Percentiles rank a stretch among this genome's conserved stretches.
phyloP scores from a whole-genome alignment of 2,113 vertebrate genomes.

The Rhodinocichla rosea region DNA sequence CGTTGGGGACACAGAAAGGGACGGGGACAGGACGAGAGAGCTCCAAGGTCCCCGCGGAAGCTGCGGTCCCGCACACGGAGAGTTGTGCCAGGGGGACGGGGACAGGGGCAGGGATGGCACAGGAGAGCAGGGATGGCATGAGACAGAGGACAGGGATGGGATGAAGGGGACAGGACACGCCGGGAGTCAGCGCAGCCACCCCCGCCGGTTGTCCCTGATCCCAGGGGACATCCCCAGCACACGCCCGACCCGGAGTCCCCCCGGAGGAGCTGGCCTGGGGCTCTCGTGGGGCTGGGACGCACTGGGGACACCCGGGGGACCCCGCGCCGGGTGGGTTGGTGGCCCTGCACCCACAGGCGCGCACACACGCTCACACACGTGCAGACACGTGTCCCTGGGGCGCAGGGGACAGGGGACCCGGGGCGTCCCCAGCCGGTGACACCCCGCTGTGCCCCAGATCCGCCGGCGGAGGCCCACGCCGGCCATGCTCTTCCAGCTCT shows the following conservation, averaged over 20 bases:
- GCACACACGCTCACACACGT: background rate
- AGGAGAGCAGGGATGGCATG: no score
- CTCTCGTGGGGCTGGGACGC: background rate
- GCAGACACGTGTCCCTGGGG: background rate
- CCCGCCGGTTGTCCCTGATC: background rate
- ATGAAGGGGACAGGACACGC: background rate
- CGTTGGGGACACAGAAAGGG: background rate
- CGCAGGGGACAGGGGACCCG: background rate
- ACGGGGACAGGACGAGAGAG: background rate
- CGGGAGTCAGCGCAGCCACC: background rate
- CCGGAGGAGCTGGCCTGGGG: background rate
- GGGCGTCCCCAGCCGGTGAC: background rate
- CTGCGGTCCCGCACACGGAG: background rate
- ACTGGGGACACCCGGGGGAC: background rate
- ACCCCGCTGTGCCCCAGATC: constrained; percentile 26
- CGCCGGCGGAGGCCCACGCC: constrained; percentile 41
- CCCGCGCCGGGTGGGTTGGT: background rate
- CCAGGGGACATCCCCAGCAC: background rate
- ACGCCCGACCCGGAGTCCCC: rapidly evolving
- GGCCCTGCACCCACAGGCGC: background rate
- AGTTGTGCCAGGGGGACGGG: background rate
- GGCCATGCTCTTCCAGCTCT: constrained; percentile 47
- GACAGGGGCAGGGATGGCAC: background rate
- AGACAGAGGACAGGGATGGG: background rate
- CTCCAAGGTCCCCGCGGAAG: background rate